phyloP scores from a whole-genome alignment of 2,888 invertebrate genomes.

The Ormyrus thymus region DNA sequence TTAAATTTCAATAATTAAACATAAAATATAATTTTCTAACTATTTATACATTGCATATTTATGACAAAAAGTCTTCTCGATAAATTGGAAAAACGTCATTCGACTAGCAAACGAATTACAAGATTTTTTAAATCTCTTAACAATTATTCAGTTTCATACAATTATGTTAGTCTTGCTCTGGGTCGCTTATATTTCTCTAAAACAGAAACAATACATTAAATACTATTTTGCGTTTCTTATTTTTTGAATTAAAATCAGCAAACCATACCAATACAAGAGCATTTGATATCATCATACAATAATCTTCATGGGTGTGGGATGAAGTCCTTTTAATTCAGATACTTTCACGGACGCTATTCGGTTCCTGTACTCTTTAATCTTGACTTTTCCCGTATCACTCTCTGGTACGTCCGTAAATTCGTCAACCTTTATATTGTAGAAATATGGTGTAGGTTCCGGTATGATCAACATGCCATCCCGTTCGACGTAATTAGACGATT shows the following conservation, averaged over 20 bases:
- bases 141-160: no score
- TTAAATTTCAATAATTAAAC: constrained; percentile 25
- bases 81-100: constrained; percentile 28
- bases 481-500: constrained; percentile 33
- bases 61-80: constrained; percentile 24
- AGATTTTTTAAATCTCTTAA: constrained; percentile 4
- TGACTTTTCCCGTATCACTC: constrained; percentile 61
- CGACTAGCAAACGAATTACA: constrained; percentile 32
- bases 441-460: constrained; percentile 59
- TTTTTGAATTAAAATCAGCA: no score
- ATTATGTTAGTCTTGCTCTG: no score
- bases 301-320: constrained; percentile 27
- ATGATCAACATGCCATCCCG: constrained; percentile 46
- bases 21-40: constrained; percentile 11
- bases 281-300: no score
- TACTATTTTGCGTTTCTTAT: no score
- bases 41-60: constrained; percentile 15
- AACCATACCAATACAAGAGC: no score
- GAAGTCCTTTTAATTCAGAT: constrained; percentile 58
- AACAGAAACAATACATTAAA: no score
- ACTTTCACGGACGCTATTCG: constrained; percentile 60
- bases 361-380: constrained; percentile 62
- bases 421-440: constrained; percentile 61
- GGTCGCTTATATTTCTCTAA: no score
- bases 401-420: constrained; percentile 61